These are phyloP conservation scores for Mastacembelus armatus DNA, from an alignment of 2,797 vertebrate species.

Conservation along the genomic window DNA sequence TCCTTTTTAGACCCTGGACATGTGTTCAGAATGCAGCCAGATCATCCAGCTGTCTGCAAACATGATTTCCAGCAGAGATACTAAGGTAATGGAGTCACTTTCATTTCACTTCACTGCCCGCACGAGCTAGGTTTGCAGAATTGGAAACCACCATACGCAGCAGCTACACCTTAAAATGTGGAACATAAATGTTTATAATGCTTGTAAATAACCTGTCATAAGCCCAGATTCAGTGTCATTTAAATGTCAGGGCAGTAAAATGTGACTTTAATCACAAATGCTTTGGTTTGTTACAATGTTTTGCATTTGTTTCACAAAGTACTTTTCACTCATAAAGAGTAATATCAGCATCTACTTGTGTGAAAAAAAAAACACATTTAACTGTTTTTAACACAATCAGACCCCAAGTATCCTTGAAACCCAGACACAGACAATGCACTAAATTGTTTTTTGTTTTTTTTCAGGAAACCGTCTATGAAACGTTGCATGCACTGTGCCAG, in stretches of 20 bases:
- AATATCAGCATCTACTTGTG: background rate
- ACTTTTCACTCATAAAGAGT: too few relatives aligned
- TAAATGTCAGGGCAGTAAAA: background rate
- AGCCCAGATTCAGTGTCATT: background rate
- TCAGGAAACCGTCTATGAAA: constrained; percentile 63
- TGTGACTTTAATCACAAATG: too few relatives aligned
- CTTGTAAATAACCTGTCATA: too few relatives aligned
- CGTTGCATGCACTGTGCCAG: constrained; percentile 64
- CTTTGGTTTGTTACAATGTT: too few relatives aligned
- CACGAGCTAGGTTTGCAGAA: fast-evolving
- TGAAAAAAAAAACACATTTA: background rate
- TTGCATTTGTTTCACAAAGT: too few relatives aligned
- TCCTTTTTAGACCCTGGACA: constrained; percentile 52
- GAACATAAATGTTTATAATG: too few relatives aligned
- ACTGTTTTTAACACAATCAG: background rate
- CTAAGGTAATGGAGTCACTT: constrained; percentile 64
- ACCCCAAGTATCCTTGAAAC: background rate
- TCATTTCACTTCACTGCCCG: constrained; percentile 10
- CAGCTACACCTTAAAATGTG: too few relatives aligned
- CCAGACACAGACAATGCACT: background rate
- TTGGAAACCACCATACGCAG: background rate
- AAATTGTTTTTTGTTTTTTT: constrained; percentile 14
- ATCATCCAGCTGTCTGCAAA: constrained; percentile 71
- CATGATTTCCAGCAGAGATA: constrained; percentile 70
- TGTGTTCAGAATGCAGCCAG: constrained; percentile 77